Base-by-base conservation (phyloP, 2,888 invertebrate genomes). In the Sarcophaga carnaria region DNA sequence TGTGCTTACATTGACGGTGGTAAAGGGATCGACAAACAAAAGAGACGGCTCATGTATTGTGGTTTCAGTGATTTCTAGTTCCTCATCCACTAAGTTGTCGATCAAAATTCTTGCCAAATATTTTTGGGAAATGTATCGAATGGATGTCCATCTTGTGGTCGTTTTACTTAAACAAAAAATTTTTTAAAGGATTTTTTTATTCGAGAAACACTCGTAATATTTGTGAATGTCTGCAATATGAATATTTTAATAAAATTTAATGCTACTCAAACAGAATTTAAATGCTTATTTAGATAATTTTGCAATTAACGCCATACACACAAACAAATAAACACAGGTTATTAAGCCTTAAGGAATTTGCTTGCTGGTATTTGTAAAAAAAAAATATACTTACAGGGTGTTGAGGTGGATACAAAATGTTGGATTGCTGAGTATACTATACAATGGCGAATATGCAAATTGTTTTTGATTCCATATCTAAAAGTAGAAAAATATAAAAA, bases 11-110 rank as follows among this genome's bases (percentile, higher is more conserved):
- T 96, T 96, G 2, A 95, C 94, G 6, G 94, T 94, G 20, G 95
- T 94, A 88, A 94, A 94, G 1, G 94, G 94, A 90, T 96, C 96
- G 90, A 96, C 96, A 92, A 97, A 97, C 93, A 95, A 96, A 0
- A 96, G 96, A 88, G 96, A 94, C 0, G 96, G 96, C 89, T 96
- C 96, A 22, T 1, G 1, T n/a, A 96, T 95, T 6, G 95, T 95
- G 22, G 93, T 93, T 85, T 93, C 93, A 11, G 91, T 91, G 79
- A 92, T 90, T 89, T 93, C 92, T 37, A 92, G 90, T 54, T 93
- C 93, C 37, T 93, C 92, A 90, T 93, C 92, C 67, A 93, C 93
- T 11, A 93, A 93, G 82, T n/a, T n/a, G 92, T 92, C 45, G 94
- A 93, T 85, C 93, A 93, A 87, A 93, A 93, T 89, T 93, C 93